These are phyloP conservation scores for Bergia sp. DNA, from an alignment of 92 coral and sea anemone species.

Conservation along the genomic window DNA sequence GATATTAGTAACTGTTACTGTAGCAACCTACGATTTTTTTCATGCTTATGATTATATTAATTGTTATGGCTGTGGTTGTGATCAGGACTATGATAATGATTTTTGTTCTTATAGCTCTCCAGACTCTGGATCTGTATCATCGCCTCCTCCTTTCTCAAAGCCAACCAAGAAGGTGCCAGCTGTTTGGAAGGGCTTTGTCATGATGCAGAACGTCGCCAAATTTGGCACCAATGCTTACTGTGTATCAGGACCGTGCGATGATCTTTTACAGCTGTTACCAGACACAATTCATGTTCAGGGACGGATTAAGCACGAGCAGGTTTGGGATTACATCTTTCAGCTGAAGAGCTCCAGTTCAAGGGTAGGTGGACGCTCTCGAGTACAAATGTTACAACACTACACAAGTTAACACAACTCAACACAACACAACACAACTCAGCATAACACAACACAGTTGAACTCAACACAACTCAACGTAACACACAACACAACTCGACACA, in stretches of 20 bases:
- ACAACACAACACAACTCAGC: no score
- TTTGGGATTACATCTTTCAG: slow-evolving; percentile 94
- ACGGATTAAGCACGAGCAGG: slow-evolving; percentile 88
- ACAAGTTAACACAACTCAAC: no score
- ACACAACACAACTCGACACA: no score
- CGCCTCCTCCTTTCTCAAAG: slow-evolving; percentile 66
- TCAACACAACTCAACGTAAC: no score
- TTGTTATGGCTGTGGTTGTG: not conserved
- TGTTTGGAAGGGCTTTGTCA: slow-evolving; percentile 97
- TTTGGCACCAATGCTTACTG: slow-evolving; percentile 92
- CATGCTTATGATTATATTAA: no score
- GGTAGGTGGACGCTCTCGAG: slow-evolving; percentile 57
- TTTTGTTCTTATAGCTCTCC: slow-evolving; percentile 71
- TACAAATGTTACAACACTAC: no score
- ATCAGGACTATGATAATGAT: not conserved
- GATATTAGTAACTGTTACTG: no score
- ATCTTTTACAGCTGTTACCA: slow-evolving; percentile 86
- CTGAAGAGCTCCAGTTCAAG: slow-evolving; percentile 88
- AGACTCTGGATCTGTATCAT: slow-evolving; percentile 70
- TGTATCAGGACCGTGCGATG: slow-evolving; percentile 94
- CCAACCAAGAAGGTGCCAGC: slow-evolving; percentile 73
- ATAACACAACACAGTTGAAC: no score
- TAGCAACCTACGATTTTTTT: not conserved
- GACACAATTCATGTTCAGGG: slow-evolving; percentile 97
- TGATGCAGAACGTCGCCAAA: slow-evolving; percentile 97